Percentiles rank a stretch among this genome's conserved stretches.
phyloP scores from a whole-genome alignment of 2,113 vertebrate species.

The Pelecanus crispus region DNA sequence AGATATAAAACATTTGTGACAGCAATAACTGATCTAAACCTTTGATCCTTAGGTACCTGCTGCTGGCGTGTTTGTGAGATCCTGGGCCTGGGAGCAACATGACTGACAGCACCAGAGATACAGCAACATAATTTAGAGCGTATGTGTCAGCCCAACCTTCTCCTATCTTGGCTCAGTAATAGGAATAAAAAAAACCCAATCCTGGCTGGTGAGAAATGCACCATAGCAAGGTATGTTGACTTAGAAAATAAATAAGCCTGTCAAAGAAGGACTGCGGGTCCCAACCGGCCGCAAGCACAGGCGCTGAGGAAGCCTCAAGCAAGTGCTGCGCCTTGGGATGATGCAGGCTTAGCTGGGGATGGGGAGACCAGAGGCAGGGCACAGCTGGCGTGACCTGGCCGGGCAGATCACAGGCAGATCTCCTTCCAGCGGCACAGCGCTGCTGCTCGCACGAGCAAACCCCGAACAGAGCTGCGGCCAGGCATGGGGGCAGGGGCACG shows the following conservation, averaged over 20 bases:
- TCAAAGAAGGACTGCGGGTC: neutral
- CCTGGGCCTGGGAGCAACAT: neutral
- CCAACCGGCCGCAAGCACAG: neutral
- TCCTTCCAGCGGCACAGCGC: neutral
- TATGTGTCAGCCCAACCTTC: neutral
- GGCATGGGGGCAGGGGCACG: fast-evolving
- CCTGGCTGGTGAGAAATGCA: neutral
- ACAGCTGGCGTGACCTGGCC: neutral
- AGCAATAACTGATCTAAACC: slow-evolving; percentile 36
- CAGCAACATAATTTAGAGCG: neutral
- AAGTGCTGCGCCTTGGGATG: neutral
- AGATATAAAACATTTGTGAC: slow-evolving; percentile 39
- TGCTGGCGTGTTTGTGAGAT: neutral
- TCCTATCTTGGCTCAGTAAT: neutral
- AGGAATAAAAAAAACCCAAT: neutral
- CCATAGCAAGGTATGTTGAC: neutral
- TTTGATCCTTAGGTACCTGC: slow-evolving; percentile 42
- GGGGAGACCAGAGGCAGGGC: neutral
- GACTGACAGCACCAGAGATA: slow-evolving; percentile 36
- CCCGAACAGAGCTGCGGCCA: neutral
- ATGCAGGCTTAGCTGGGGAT: neutral
- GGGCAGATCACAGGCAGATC: neutral
- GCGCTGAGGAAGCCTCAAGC: fast-evolving
- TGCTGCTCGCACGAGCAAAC: neutral
- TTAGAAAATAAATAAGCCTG: neutral